Evolutionary conservation across 2,888 invertebrate species (phyloP), one percentile per base, ranked within the genome.

Genomic region (Atethmia centrago): DNA sequence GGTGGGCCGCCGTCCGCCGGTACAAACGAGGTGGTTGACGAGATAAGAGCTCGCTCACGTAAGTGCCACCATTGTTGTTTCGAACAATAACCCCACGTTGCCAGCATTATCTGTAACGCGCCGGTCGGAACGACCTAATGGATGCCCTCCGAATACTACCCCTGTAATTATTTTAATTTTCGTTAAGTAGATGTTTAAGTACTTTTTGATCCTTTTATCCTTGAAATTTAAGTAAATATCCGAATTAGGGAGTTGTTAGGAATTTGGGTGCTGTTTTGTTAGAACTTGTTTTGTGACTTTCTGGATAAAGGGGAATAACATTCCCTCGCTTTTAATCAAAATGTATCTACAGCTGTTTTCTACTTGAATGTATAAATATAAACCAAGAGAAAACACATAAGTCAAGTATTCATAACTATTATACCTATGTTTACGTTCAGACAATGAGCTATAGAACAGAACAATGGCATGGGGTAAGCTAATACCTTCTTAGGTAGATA

Each of bases 111-210:
- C 93, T 92, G 90, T 89, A 90, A 90, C 89, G 87, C 84, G 86
- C 88, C 89, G 87, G 88, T 85, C 88, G 89, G 88, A 90, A 90
- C 91, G 87, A 84, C 85, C 91, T 93, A 94, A 94, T 94, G 93
- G 93, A 93, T 90, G 88, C 90, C 91, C 90, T 76, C 88, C 90
- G 90, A 90, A 92, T 92, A 91, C 91, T 81, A 80, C 87, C 90
- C 87, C 90, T 61, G 89, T 93, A 93, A 94, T 94, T 93, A 92
- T 94, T 93, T 93, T 93, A 93, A 93, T 93, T 93, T 91, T 92
- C 90, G 89, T 89, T 89, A 92, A 93, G 92, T 90, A 91, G 85
- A 89, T 88, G 88, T 88, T 88, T 87, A 90, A 91, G 92, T 87
- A 90, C 92, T 90, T 90, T 92, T 90, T 91, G 90, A 91, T 90